phyloP scores from a whole-genome alignment of 2,113 vertebrate genomes.

The Lepisosteus osseus region DNA sequence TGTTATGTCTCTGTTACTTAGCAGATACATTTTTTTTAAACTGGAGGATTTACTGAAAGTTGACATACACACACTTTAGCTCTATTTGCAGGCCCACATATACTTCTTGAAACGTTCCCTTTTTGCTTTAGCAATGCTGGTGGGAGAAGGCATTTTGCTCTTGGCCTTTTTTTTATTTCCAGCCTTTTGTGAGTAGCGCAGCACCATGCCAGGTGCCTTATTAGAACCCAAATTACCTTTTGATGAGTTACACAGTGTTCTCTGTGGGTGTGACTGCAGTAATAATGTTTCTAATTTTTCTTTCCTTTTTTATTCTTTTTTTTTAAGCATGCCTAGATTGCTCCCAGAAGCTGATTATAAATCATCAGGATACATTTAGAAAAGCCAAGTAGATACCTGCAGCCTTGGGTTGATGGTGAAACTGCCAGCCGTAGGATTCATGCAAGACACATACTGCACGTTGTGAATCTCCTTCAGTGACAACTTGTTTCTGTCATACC shows the following conservation, averaged over 20 bases:
- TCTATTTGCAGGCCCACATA: too few species aligned
- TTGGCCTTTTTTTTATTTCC: background rate
- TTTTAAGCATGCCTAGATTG: slow-evolving; percentile 1
- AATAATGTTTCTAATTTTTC: background rate
- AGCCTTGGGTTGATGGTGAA: slow-evolving; percentile 95
- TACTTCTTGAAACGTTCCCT: too few species aligned
- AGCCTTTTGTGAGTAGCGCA: too few species aligned
- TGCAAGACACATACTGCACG: slow-evolving; percentile 91
- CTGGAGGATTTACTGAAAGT: too few species aligned
- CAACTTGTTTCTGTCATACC: slow-evolving; percentile 91
- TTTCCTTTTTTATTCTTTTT: background rate
- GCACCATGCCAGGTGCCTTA: slow-evolving; percentile 6
- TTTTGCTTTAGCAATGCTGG: too few species aligned
- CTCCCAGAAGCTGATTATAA: background rate
- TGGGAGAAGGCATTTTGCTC: background rate
- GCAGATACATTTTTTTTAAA: too few species aligned
- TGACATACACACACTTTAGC: too few species aligned
- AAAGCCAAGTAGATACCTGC: slow-evolving; percentile 69
- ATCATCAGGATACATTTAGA: background rate
- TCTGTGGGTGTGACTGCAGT: slow-evolving; percentile 1
- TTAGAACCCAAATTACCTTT: slow-evolving; percentile 12
- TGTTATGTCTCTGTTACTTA: too few species aligned
- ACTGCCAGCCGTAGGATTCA: slow-evolving; percentile 91
- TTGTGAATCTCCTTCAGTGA: slow-evolving; percentile 85
- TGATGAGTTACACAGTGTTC: background rate